Evolutionary conservation across 2,888 invertebrate genomes (phyloP), one percentile per base, ranked within the genome.

Genomic region (Plutella xylostella): DNA sequence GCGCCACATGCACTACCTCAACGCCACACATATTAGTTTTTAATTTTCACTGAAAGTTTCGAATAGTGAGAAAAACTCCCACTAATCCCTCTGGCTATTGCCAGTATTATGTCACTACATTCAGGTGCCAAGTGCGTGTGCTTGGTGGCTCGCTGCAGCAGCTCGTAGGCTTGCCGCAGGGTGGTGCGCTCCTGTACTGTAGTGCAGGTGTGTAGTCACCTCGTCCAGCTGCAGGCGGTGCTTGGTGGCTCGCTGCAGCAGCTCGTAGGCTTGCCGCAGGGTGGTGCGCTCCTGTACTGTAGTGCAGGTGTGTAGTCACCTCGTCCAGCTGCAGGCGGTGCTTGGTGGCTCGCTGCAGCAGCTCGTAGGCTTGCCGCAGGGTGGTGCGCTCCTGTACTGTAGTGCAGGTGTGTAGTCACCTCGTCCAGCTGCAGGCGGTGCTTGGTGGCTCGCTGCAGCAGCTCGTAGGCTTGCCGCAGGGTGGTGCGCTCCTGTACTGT

Each of bases 301-400:
- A n/a, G n/a, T n/a, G n/a, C n/a, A n/a, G n/a, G 9, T n/a, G n/a
- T n/a, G n/a, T n/a, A n/a, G n/a, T n/a, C n/a, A 92, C 92, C 87
- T 98, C 98, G 80, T 98, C 98, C 61, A 94, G 94, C 31, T 92
- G 91, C 50, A 97, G 88, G 59, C 91, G 88, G 46, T 93, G 86
- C 56, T 92, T 91, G 53, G 96, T 94, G 65, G 98, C 95, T 55
- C 92, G 89, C 40, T 93, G 92, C 34, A 99, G 84, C 42, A 97
- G 80, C 62, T 96, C 94, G 64, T 93, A 96, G 0, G 97, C 96
- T 46, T 89, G 85, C 41, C 92, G 87, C 40, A 97, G 70, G 0
- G 89, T 87, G 2, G 92, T 90, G 54, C 92, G 91, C 55, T 92
- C 91, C n/a, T n/a, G n/a, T n/a, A n/a, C n/a, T n/a, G n/a, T n/a